These are phyloP conservation scores for Psittacula cyanocephala DNA, from an alignment of 2,113 vertebrate species.

Conservation along the genomic window DNA sequence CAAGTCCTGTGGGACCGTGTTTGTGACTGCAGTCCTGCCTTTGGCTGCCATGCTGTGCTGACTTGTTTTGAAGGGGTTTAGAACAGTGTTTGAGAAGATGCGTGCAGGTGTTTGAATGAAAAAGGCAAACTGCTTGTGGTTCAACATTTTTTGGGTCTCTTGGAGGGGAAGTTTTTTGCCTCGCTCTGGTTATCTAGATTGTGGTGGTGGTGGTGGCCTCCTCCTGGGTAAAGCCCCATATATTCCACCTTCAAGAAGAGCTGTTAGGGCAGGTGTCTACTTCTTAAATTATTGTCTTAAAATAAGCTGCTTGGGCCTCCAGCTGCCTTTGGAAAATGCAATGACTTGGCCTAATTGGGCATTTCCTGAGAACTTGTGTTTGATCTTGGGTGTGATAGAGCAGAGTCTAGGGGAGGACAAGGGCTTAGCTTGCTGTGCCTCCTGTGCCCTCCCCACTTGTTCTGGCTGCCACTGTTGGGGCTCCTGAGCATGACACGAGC, in stretches of 20 bases:
- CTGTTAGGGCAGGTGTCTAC: background rate
- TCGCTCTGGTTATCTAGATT: accelerated
- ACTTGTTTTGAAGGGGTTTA: background rate
- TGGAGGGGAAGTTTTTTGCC: accelerated
- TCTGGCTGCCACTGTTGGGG: background rate
- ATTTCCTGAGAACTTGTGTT: background rate
- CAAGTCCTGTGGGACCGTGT: background rate
- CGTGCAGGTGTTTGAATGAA: accelerated
- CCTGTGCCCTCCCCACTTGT: accelerated
- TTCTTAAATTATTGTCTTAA: background rate
- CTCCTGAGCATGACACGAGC: background rate
- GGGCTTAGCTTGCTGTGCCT: accelerated
- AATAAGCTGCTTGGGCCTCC: background rate
- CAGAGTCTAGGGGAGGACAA: background rate
- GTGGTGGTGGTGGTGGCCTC: background rate
- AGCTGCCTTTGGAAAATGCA: background rate
- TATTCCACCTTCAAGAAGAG: background rate
- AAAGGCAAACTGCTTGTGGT: background rate
- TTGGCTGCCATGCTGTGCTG: background rate
- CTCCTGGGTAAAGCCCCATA: accelerated
- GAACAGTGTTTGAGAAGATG: background rate
- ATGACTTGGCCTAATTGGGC: accelerated
- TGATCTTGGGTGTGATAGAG: background rate
- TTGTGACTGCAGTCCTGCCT: background rate
- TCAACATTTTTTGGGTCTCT: background rate